Evolutionary conservation across 2,113 vertebrate genomes (phyloP).

Genomic region (Tupaia chinensis): DNA sequence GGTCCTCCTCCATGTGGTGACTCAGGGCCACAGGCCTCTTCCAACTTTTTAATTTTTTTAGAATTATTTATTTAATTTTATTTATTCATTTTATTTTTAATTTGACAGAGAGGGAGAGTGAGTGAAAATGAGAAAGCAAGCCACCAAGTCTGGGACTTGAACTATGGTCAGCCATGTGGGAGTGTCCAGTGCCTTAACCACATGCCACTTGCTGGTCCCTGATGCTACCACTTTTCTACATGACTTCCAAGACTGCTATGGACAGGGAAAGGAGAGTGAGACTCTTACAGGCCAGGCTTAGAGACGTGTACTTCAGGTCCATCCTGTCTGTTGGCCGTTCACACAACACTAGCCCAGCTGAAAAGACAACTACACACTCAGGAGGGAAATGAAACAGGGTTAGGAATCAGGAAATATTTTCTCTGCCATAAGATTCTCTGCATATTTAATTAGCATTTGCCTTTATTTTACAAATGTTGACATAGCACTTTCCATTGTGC

Average conservation of each 20-base stretch:
- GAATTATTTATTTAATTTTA: too few relatives aligned
- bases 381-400: neutral
- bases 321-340: too few relatives aligned
- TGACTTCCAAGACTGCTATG: neutral
- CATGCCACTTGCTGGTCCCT: neutral
- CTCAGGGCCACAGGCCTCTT: neutral
- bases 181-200: too few relatives aligned
- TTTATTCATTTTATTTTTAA: too few relatives aligned
- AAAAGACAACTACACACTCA: neutral
- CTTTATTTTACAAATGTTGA: neutral
- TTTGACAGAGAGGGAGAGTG: too few relatives aligned
- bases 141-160: too few relatives aligned
- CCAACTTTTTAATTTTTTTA: neutral
- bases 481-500: neutral
- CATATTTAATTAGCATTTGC: neutral
- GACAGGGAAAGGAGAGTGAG: neutral
- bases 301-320: accelerated
- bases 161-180: too few relatives aligned
- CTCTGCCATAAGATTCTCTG: neutral
- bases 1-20: neutral
- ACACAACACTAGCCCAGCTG: too few relatives aligned
- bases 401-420: accelerated
- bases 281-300: neutral
- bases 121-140: too few relatives aligned
- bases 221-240: neutral